Conservation (phyloP, 2,797 vertebrate species). For the Macropodus opercularis region DNA sequence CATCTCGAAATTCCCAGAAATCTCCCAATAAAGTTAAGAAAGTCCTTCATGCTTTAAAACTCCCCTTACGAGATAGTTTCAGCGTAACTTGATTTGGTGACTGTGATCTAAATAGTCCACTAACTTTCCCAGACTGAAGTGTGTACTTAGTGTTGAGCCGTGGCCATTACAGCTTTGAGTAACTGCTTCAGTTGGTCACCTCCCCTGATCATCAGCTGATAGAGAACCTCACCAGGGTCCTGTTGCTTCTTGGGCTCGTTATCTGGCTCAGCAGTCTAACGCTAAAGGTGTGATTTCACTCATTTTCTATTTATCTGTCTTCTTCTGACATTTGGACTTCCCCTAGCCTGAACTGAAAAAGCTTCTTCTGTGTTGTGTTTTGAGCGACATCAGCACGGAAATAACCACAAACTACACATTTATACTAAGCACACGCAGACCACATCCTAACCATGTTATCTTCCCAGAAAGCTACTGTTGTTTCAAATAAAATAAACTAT, state of each 20-base stretch:
- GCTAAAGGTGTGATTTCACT: not conserved
- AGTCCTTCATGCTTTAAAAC: no score
- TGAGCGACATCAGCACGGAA: constrained; percentile 1
- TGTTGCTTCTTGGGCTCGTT: not conserved
- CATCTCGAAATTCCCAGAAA: no score
- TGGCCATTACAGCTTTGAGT: not conserved
- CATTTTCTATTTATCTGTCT: not conserved
- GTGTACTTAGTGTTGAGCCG: not conserved
- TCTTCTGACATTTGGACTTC: constrained; percentile 46
- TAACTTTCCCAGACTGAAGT: not conserved
- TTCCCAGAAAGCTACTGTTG: constrained; percentile 41
- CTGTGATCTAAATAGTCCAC: no score
- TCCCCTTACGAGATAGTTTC: no score
- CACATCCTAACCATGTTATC: constrained; percentile 40
- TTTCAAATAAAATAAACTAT: constrained; percentile 32
- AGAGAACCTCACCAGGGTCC: not conserved
- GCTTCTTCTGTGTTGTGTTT: constrained; percentile 15
- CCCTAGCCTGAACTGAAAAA: constrained; percentile 31
- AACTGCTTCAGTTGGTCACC: not conserved
- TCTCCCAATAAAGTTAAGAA: no score
- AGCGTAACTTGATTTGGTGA: no score
- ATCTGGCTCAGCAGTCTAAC: not conserved
- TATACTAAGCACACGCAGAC: constrained; percentile 19
- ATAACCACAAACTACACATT: constrained; percentile 15
- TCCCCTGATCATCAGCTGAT: not conserved